phyloP scores from a whole-genome alignment of 2,797 vertebrate genomes.

The Phataginus tetradactyla region DNA sequence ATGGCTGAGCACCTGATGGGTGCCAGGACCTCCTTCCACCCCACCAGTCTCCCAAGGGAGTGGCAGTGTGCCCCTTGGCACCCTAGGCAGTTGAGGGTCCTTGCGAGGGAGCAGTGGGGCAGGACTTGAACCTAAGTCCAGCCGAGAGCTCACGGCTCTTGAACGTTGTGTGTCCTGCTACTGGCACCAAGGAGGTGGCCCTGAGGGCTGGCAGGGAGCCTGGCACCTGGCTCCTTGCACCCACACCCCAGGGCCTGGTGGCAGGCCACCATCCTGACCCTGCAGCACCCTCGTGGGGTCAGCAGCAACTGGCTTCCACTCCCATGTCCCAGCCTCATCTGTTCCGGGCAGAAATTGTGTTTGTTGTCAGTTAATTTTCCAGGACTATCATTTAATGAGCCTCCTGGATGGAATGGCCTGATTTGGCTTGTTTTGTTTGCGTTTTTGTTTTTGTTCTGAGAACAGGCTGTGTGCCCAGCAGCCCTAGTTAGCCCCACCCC shows the following conservation, averaged over 20 bases:
- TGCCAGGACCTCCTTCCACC: not conserved
- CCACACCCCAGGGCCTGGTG: not conserved
- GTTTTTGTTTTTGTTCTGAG: not conserved
- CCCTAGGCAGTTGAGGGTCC: rapidly evolving
- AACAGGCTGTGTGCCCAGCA: not conserved
- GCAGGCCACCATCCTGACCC: not conserved
- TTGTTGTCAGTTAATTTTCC: slow-evolving; percentile 23
- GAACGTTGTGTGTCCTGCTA: rapidly evolving
- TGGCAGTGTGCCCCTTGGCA: not conserved
- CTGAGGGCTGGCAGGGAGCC: not conserved
- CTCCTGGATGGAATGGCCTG: not conserved
- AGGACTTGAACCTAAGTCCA: not conserved
- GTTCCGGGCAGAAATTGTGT: not conserved
- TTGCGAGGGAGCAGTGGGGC: rapidly evolving
- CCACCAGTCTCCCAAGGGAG: not conserved
- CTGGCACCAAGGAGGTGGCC: rapidly evolving
- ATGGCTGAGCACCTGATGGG: rapidly evolving
- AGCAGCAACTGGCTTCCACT: not conserved
- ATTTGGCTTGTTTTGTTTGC: not conserved
- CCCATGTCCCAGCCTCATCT: not conserved
- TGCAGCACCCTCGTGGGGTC: rapidly evolving
- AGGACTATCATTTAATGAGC: not conserved
- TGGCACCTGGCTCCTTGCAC: rapidly evolving
- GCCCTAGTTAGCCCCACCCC: not conserved
- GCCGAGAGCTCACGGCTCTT: rapidly evolving